phyloP scores from a whole-genome alignment of 1,140 invertebrate genomes.

The Penaeus japonicus region DNA sequence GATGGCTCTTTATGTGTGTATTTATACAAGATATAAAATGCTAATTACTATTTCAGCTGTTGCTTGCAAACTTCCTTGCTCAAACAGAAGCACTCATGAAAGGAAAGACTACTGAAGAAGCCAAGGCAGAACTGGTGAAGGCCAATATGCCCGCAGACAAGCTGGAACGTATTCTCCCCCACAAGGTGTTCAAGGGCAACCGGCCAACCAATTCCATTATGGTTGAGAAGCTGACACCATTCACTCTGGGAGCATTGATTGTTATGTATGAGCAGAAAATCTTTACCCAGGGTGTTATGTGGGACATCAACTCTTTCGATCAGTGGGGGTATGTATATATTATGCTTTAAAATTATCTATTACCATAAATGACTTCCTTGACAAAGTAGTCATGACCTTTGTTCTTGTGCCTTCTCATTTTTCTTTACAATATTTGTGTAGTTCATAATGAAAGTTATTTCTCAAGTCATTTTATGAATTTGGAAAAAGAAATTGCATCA shows the following conservation, averaged over 20 bases:
- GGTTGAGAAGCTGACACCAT: constrained; percentile 92
- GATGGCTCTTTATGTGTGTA: not conserved
- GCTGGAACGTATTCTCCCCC: constrained; percentile 84
- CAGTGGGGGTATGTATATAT: constrained; percentile 91
- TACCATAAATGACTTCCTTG: too few species aligned
- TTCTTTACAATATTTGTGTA: too few species aligned
- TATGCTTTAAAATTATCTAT: too few species aligned
- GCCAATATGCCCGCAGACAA: constrained; percentile 64
- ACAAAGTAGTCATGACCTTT: too few species aligned
- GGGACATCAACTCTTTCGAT: constrained; percentile 99
- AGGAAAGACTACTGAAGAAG: constrained; percentile 80
- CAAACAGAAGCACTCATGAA: constrained; percentile 98
- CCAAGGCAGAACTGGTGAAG: constrained; percentile 63
- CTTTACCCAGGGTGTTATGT: constrained; percentile 97
- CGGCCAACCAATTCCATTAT: constrained; percentile 97
- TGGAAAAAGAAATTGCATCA: too few species aligned
- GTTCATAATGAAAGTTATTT: too few species aligned
- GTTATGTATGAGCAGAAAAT: constrained; percentile 99
- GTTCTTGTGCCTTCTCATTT: too few species aligned
- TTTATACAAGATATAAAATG: constrained; percentile 2
- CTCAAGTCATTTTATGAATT: too few species aligned
- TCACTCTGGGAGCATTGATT: constrained; percentile 94
- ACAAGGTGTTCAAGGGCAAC: constrained; percentile 98
- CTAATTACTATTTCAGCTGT: constrained; percentile 74
- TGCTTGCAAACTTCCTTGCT: constrained; percentile 96